A percentile compares a stretch with the other conserved stretches of the same genome.
Conservation (phyloP, 2,888 invertebrate genomes). For the Polydrusus pterygomalis region DNA sequence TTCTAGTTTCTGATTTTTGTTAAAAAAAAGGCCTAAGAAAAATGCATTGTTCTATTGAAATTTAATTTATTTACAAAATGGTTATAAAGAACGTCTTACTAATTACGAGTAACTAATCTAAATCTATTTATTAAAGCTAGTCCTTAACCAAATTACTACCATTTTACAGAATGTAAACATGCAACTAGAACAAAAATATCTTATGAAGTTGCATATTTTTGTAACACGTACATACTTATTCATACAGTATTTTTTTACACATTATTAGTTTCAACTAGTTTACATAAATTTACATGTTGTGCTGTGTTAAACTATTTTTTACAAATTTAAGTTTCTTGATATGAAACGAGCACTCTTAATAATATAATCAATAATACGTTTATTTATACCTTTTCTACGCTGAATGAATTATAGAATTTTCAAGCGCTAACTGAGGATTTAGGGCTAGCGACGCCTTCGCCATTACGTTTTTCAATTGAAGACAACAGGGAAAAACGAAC, state of each 20-base stretch:
- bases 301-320: not conserved
- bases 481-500: no score
- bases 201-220: not conserved
- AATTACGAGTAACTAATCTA: not conserved
- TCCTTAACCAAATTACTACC: conserved; percentile 4
- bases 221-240: not conserved
- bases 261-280: not conserved
- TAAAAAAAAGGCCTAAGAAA: no score
- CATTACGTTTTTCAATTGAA: no score
- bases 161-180: conserved; percentile 18
- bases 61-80: conserved; percentile 38
- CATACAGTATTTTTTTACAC: not conserved
- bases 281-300: conserved; percentile 14
- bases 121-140: conserved; percentile 34
- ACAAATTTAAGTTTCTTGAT: not conserved
- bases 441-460: no score
- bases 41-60: conserved; percentile 27
- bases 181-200: conserved; percentile 4
- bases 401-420: no score
- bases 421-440: no score
- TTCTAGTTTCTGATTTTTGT: no score
- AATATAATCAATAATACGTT: no score
- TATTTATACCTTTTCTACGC: no score
- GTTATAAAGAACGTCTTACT: conserved; percentile 34
- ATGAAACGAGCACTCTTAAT: no score